phyloP scores from a whole-genome alignment of 2,113 vertebrate species.

The Chaetodon trifascialis region DNA sequence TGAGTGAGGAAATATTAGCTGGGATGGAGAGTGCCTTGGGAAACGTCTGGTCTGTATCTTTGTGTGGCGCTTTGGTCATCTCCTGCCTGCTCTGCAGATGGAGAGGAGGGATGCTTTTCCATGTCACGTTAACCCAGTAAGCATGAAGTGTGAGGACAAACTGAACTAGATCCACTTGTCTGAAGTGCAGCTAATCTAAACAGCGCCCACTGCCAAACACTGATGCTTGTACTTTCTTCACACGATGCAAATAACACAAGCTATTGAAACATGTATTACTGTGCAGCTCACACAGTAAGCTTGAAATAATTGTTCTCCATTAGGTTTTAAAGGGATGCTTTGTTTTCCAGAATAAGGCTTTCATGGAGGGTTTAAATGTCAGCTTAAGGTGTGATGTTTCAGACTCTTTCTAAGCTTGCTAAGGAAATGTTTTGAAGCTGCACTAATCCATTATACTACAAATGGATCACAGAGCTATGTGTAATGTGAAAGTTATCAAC shows the following conservation, averaged over 20 bases:
- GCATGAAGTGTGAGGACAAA: constrained; percentile 9
- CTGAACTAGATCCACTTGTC: not conserved
- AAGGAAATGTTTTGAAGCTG: not conserved
- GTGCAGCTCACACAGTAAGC: not conserved
- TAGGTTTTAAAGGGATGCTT: not conserved
- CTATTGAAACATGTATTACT: not conserved
- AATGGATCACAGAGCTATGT: not conserved
- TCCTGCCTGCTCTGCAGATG: not conserved
- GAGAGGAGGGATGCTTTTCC: constrained; percentile 10
- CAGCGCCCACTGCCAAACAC: not conserved
- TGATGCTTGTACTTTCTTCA: not conserved
- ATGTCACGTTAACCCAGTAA: constrained; percentile 56
- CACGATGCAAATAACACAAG: not conserved
- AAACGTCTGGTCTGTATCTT: constrained; percentile 16
- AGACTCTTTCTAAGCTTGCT: not conserved
- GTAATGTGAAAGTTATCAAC: not conserved
- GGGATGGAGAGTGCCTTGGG: constrained; percentile 31
- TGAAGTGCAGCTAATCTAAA: not conserved
- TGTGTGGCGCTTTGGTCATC: not conserved
- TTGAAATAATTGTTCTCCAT: not conserved
- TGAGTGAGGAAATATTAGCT: constrained; percentile 47
- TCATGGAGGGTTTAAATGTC: not conserved
- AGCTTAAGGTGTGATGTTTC: not conserved
- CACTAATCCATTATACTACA: not conserved
- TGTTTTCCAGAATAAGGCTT: not conserved